Percentiles rank a stretch among this genome's conserved stretches.
These are phyloP conservation scores for Autographa pulchrina DNA, from an alignment of 2,888 invertebrate species.

Conservation along the genomic window DNA sequence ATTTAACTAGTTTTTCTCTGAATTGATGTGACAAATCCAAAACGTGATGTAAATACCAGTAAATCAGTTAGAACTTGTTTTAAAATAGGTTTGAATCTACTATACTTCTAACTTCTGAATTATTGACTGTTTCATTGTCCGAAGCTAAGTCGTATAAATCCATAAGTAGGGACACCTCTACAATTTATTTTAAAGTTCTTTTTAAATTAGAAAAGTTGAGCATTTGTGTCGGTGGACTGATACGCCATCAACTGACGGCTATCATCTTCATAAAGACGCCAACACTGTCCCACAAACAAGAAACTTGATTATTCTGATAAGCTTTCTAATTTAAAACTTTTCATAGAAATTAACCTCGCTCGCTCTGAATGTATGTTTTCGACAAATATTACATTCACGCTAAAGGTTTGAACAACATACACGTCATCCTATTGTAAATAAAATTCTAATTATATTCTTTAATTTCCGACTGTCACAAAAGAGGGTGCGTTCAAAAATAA, in stretches of 20 bases:
- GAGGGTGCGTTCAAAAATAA: conserved; percentile 36
- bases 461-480: conserved; percentile 31
- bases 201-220: conserved; percentile 73
- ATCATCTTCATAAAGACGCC: conserved; percentile 59
- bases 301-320: conserved; percentile 37
- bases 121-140: conserved; percentile 9
- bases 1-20: too few species aligned
- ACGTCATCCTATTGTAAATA: conserved; percentile 10
- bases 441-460: conserved; percentile 38
- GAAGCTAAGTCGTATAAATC: conserved; percentile 22
- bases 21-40: too few species aligned
- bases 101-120: not conserved
- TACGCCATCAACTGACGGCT: conserved; percentile 57
- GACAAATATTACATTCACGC: not conserved
- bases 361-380: not conserved
- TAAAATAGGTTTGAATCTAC: not conserved
- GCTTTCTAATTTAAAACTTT: conserved; percentile 39
- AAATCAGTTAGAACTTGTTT: not conserved
- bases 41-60: too few species aligned
- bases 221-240: conserved; percentile 55
- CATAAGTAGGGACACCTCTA: conserved; percentile 18
- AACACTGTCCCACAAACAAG: conserved; percentile 33
- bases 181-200: conserved; percentile 47
- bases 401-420: conserved; percentile 1
- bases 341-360: conserved; percentile 29